Conservation (phyloP, 2,113 vertebrate genomes). For the Pedionomus torquatus region DNA sequence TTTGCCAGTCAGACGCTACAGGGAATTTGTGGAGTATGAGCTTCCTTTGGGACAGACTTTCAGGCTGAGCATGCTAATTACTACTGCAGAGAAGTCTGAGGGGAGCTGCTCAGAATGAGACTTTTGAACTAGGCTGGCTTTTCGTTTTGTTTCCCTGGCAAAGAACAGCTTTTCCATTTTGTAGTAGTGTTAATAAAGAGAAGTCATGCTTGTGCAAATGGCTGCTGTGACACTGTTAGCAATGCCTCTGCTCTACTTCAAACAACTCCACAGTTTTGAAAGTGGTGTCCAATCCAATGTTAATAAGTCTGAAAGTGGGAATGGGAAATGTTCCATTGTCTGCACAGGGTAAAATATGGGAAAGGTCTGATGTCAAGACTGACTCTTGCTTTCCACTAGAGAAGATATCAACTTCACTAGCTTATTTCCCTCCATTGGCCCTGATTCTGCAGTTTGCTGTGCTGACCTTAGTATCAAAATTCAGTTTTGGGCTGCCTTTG, state of each 20-base stretch:
- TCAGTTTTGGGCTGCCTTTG: neutral
- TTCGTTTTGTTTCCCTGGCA: neutral
- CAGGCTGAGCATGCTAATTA: slow-evolving; percentile 17
- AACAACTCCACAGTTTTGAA: neutral
- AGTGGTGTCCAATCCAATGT: neutral
- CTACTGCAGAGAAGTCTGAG: neutral
- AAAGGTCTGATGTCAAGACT: neutral
- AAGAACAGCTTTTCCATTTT: neutral
- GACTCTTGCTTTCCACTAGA: neutral
- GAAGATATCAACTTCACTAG: neutral
- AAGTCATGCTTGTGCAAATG: neutral
- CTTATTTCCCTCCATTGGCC: neutral
- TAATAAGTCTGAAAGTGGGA: neutral
- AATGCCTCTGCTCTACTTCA: neutral
- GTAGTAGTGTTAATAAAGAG: neutral
- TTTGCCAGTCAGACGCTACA: slow-evolving; percentile 4
- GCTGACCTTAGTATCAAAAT: neutral
- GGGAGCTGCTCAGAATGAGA: slow-evolving; percentile 24
- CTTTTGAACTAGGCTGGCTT: neutral
- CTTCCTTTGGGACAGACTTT: slow-evolving; percentile 37
- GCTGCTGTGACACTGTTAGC: neutral
- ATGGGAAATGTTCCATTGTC: neutral
- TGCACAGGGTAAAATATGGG: neutral
- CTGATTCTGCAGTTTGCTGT: neutral
- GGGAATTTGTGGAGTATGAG: neutral